Conservation (phyloP, 1,140 invertebrate species). For the Orussus abietinus region DNA sequence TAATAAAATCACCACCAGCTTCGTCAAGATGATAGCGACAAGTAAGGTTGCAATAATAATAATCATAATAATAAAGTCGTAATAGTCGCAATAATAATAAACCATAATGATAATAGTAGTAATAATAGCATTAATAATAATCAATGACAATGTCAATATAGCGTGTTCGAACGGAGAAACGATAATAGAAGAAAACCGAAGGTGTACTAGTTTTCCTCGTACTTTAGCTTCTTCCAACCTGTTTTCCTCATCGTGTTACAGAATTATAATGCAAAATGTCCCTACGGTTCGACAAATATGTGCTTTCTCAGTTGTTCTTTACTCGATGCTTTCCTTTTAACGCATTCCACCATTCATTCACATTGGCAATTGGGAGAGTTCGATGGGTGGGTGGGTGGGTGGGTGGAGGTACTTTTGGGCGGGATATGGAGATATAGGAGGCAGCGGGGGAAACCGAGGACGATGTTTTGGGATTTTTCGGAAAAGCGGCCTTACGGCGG, state of each 20-base stretch:
- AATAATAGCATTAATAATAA: slow-evolving; percentile 32
- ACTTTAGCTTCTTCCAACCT: slow-evolving; percentile 7
- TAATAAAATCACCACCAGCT: slow-evolving; percentile 25
- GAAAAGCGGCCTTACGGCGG: too few relatives aligned
- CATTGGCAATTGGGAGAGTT: slow-evolving; percentile 41
- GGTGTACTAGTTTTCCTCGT: background rate
- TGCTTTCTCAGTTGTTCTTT: slow-evolving; percentile 24
- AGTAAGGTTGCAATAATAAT: slow-evolving; percentile 30
- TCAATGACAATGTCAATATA: slow-evolving; percentile 48
- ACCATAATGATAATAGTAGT: slow-evolving; percentile 29
- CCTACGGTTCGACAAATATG: slow-evolving; percentile 50
- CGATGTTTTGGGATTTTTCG: too few relatives aligned
- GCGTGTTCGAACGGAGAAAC: slow-evolving; percentile 43
- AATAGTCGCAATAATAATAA: slow-evolving; percentile 18
- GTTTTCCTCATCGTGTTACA: slow-evolving; percentile 36
- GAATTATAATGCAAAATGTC: slow-evolving; percentile 53
- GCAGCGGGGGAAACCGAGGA: too few relatives aligned
- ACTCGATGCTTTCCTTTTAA: slow-evolving; percentile 21
- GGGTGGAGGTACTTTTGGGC: slow-evolving; percentile 5
- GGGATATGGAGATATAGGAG: too few relatives aligned
- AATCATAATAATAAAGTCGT: slow-evolving; percentile 29
- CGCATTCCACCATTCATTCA: slow-evolving; percentile 47
- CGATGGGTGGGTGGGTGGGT: slow-evolving; percentile 13
- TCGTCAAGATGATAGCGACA: slow-evolving; percentile 1
- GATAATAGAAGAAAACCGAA: slow-evolving; percentile 24